Conservation (phyloP, 2,113 vertebrate genomes). For the Nyctereutes procyonoides region DNA sequence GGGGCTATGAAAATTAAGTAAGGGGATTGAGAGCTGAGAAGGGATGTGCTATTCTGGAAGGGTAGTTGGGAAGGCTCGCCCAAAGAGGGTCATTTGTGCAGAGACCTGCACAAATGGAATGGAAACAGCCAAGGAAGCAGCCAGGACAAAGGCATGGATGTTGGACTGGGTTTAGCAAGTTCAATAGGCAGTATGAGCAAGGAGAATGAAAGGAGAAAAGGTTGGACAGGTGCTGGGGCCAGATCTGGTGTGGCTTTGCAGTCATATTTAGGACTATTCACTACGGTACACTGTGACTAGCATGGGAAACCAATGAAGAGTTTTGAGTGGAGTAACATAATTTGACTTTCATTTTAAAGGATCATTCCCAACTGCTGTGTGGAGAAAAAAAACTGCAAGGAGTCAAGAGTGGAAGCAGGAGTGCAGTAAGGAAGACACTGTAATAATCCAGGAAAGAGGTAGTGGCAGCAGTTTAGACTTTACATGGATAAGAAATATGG, state of each 20-base stretch:
- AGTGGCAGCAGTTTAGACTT: neutral
- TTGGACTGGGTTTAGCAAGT: neutral
- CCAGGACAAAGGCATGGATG: neutral
- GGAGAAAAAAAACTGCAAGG: neutral
- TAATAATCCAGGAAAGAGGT: fast-evolving
- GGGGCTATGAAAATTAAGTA: neutral
- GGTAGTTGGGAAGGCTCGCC: neutral
- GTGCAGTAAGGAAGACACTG: neutral
- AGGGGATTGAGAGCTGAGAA: neutral
- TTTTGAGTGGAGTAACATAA: neutral
- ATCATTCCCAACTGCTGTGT: neutral
- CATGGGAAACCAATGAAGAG: neutral
- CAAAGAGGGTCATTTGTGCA: neutral
- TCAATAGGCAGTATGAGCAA: fast-evolving
- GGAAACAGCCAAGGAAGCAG: neutral
- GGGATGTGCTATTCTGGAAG: neutral
- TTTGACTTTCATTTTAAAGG: neutral
- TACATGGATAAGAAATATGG: neutral
- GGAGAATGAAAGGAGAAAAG: neutral
- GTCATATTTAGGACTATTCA: neutral
- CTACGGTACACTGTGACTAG: neutral
- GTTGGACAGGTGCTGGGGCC: neutral
- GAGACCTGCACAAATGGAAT: neutral
- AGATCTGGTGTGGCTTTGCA: neutral
- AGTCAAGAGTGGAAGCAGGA: neutral